A percentile compares a stretch with the other conserved stretches of the same genome.
Conservation (phyloP, 2,888 invertebrate genomes). For the Cryptops parisi region DNA sequence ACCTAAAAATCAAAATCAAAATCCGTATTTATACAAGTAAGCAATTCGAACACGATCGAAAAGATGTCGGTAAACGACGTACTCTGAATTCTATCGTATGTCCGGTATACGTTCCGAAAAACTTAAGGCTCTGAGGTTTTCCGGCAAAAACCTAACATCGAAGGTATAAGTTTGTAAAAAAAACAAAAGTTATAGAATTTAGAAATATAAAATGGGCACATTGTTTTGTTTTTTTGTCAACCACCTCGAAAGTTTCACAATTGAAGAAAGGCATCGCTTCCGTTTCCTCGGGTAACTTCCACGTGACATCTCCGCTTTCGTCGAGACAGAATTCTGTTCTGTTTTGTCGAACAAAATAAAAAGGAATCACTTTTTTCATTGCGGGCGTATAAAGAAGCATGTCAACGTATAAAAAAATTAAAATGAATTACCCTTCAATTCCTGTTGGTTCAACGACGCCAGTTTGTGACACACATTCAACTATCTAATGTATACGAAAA, state of each 20-base stretch:
- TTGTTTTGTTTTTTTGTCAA: background rate
- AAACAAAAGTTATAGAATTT: background rate
- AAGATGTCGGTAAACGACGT: conserved; percentile 16
- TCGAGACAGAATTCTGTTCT: conserved; percentile 39
- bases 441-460: conserved; percentile 36
- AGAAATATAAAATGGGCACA: background rate
- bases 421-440: conserved; percentile 36
- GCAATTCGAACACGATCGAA: background rate
- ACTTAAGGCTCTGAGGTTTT: conserved; percentile 27
- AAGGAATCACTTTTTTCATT: background rate
- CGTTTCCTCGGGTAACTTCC: conserved; percentile 43
- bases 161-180: background rate
- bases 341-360: background rate
- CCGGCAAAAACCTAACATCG: conserved; percentile 23
- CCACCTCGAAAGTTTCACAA: conserved; percentile 51
- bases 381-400: background rate
- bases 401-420: no score
- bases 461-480: conserved; percentile 35
- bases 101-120: conserved; percentile 47
- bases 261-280: conserved; percentile 45
- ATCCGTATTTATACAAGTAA: background rate
- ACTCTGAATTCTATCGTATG: conserved; percentile 48
- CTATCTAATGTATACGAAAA: no score
- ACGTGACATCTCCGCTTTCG: conserved; percentile 47
- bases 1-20: conserved; percentile 29